Base-by-base conservation (phyloP, 2,888 invertebrate genomes). In the Lydus trimaculatus region DNA sequence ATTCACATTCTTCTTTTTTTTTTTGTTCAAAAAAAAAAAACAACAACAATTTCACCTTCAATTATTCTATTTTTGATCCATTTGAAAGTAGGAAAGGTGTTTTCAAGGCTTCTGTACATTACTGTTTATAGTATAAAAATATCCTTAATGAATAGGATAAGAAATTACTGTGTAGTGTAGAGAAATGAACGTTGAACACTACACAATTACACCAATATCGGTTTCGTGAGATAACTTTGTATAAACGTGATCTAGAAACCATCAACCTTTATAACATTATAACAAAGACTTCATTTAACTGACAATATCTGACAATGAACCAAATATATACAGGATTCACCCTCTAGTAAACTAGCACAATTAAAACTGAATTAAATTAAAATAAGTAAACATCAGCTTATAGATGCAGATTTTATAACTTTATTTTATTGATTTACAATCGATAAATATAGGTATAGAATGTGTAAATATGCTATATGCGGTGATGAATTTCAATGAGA, bases 51-150 rank as follows among this genome's bases (percentile, higher is more conserved):
- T 52, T 52, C 52, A 25, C 52, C 52, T 52, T 64, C 70, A 66
- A 63, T 66, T 62, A 48, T 61, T 52, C 59, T 69, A 65, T 69
- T 69, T 69, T 61, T 63, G 59, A 63, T 28, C 8, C 28, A 63
- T 63, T 70, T 52, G 70, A 70, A 66, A 66, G 69, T 69, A 61
- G 66, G 36, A 61, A 61, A 61, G 69, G 69, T 69, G 61, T 69
- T 62, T 68, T 66, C 66, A 69, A 69, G 65, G 65, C 31, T 59
- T 60, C 13, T 56, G 52, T 23, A 58, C 60, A 64, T 67, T 59
- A 23, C 63, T 52, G 61, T 67, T 63, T 61, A 52, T 33, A 63
- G 63, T 56, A 36, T 15, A 23, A 59, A 58, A 58, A 66, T 25
- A 25, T 11, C 6, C 6, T 43, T 43, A 43, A 17, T 17, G n/a